Percentiles rank a stretch among this genome's conserved stretches.
These are phyloP conservation scores for Cinara cedri DNA, from an alignment of 2,888 invertebrate species.

Conservation along the genomic window DNA sequence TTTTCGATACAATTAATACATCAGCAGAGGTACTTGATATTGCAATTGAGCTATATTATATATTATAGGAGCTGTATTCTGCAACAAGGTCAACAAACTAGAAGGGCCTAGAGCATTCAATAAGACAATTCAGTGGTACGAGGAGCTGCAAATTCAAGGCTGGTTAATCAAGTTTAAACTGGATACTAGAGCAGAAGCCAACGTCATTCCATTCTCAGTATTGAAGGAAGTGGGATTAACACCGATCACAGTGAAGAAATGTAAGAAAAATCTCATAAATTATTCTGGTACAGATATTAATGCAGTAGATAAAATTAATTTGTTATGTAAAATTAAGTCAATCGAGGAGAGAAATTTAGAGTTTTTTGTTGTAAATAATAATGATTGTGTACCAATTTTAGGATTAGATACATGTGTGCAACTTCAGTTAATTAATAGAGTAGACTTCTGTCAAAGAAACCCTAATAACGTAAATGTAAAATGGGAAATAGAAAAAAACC, in stretches of 20 bases:
- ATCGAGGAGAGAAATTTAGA: no score
- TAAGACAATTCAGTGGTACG: not conserved
- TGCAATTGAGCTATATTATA: not conserved
- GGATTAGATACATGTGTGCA: not conserved
- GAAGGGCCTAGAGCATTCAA: not conserved
- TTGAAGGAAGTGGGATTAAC: not conserved
- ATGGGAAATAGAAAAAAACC: not conserved
- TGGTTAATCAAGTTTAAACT: not conserved
- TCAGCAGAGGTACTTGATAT: not conserved
- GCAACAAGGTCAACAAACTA: not conserved
- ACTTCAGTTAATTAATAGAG: no score
- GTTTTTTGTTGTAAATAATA: no score
- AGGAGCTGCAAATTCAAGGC: not conserved
- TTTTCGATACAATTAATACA: not conserved
- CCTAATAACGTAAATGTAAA: not conserved
- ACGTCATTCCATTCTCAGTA: not conserved
- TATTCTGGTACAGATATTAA: no score
- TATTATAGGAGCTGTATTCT: not conserved
- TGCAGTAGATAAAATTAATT: no score
- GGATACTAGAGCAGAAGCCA: conserved; percentile 10
- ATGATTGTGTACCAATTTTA: conserved; percentile 12
- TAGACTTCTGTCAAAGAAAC: not conserved
- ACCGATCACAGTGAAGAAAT: not conserved
- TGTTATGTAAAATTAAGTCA: conserved; percentile 2
- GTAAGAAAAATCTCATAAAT: not conserved